These are phyloP conservation scores for Eristalis intricaria DNA, from an alignment of 2,888 invertebrate species.

Conservation along the genomic window DNA sequence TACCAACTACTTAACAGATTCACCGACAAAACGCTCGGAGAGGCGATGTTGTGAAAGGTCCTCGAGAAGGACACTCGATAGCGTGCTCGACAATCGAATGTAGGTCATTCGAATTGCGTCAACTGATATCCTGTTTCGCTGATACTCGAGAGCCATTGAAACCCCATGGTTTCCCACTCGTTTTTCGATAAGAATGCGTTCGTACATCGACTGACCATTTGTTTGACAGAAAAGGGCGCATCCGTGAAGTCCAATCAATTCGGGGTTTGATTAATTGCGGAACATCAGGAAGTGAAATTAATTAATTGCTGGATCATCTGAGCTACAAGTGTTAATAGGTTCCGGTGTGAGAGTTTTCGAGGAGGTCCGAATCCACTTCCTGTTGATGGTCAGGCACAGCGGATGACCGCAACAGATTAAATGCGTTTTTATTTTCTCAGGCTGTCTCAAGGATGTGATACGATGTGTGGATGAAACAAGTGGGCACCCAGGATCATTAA, in stretches of 20 bases:
- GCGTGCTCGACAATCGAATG: background rate
- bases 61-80: background rate
- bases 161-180: too few relatives aligned
- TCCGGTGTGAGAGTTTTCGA: background rate
- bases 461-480: background rate
- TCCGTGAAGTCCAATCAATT: background rate
- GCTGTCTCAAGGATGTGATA: background rate
- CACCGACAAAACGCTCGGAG: conserved; percentile 32
- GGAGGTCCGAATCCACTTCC: background rate
- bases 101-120: background rate
- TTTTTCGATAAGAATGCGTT: background rate
- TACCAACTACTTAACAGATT: conserved; percentile 35
- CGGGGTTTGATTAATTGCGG: background rate
- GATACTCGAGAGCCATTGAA: too few relatives aligned
- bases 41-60: too few relatives aligned
- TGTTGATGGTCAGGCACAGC: background rate
- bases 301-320: background rate
- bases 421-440: background rate
- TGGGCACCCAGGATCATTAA: background rate
- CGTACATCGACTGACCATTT: background rate
- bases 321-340: background rate
- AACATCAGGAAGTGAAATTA: background rate
- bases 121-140: too few relatives aligned
- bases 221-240: background rate
- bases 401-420: background rate